Conservation (phyloP, 2,888 invertebrate species). For the Gisinianus flammeolus region DNA sequence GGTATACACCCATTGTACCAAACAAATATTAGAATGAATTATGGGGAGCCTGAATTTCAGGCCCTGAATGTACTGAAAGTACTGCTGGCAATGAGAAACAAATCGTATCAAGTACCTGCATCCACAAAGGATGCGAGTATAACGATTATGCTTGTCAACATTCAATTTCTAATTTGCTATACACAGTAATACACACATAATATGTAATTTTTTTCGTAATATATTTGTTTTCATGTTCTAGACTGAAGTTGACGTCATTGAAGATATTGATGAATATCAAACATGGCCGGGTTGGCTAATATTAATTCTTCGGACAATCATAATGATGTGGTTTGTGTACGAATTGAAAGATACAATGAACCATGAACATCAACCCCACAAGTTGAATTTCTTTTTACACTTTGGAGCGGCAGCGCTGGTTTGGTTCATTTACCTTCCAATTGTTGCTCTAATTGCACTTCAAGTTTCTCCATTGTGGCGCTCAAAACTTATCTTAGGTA, state of each 20-base stretch:
- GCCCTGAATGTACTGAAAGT: no score
- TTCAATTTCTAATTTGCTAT: no score
- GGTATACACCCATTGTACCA: no score
- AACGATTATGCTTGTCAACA: no score
- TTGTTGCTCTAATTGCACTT: conserved; percentile 89
- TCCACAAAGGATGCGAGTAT: no score
- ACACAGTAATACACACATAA: no score
- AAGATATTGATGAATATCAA: conserved; percentile 96
- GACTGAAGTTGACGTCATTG: conserved; percentile 95
- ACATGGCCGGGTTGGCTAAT: conserved; percentile 98
- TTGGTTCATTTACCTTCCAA: conserved; percentile 97
- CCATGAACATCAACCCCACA: conserved; percentile 79
- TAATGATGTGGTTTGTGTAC: conserved; percentile 85
- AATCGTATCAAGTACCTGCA: no score
- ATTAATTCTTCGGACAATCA: conserved; percentile 79
- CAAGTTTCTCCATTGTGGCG: conserved; percentile 95
- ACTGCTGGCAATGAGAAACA: no score
- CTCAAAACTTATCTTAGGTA: conserved; percentile 89
- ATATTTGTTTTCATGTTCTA: conserved; percentile 61
- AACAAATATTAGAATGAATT: no score
- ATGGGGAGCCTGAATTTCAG: no score
- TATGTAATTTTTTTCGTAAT: no score
- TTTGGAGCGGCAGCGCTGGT: conserved; percentile 97
- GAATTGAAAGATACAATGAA: conserved; percentile 65
- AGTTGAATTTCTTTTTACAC: conserved; percentile 91